Percentiles rank a stretch among this genome's conserved stretches.
Evolutionary conservation across 2,113 vertebrate genomes (phyloP).

Genomic region (Solea solea): DNA sequence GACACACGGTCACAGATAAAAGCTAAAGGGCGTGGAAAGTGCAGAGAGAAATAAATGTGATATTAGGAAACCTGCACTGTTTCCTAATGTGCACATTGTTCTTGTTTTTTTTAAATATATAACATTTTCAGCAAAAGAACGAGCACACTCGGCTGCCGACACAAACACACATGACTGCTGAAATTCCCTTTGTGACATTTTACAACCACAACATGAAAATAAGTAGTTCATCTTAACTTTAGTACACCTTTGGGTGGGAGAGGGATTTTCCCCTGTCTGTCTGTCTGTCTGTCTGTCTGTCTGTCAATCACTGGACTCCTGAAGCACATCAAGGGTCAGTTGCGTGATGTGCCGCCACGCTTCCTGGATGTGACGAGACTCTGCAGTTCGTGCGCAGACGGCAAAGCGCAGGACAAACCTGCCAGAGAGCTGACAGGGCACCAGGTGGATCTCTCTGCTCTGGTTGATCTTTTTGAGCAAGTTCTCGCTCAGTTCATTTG

Average conservation of each 20-base stretch:
- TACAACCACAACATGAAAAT: slow-evolving; percentile 20
- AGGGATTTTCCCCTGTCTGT: background rate
- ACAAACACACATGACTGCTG: background rate
- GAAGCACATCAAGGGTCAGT: slow-evolving; percentile 83
- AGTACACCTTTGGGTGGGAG: slow-evolving; percentile 3
- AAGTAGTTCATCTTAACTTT: slow-evolving; percentile 10
- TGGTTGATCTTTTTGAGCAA: slow-evolving; percentile 89
- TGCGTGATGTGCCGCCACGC: slow-evolving; percentile 90
- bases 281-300: background rate
- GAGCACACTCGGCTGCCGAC: background rate
- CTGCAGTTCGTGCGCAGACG: slow-evolving; percentile 85
- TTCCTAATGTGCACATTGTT: background rate
- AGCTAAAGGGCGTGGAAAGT: background rate
- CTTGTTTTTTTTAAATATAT: background rate
- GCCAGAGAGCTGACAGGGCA: slow-evolving; percentile 87
- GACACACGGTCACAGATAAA: background rate
- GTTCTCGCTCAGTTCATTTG: slow-evolving; percentile 87
- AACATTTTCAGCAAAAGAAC: background rate
- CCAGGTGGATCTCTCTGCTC: slow-evolving; percentile 90
- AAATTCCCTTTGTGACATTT: slow-evolving; percentile 33
- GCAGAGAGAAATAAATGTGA: slow-evolving; percentile 20
- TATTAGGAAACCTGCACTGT: background rate
- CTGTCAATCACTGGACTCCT: slow-evolving; percentile 54
- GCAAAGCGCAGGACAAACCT: slow-evolving; percentile 91
- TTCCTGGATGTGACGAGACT: slow-evolving; percentile 83